phyloP scores from a whole-genome alignment of 2,797 vertebrate genomes.

The Hoplostethus mediterraneus region DNA sequence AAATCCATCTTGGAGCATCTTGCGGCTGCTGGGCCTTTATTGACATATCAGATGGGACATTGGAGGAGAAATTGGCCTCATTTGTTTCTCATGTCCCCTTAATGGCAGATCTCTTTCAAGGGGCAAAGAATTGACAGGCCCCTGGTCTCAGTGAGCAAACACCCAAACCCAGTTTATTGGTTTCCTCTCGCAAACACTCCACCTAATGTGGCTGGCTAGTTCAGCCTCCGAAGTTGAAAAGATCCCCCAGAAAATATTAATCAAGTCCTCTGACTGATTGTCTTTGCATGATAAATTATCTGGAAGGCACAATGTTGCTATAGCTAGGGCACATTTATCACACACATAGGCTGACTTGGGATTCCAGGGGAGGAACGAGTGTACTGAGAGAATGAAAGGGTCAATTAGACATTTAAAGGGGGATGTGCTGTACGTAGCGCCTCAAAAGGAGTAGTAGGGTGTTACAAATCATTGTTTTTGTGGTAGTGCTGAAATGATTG shows the following conservation, averaged over 20 bases:
- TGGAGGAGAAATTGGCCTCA: conserved; percentile 88
- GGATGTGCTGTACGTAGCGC: conserved; percentile 26
- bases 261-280: conserved; percentile 79
- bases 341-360: conserved; percentile 58
- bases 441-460: conserved; percentile 14
- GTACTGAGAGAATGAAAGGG: conserved; percentile 65
- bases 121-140: conserved; percentile 84
- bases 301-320: conserved; percentile 73
- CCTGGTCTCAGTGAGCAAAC: conserved; percentile 82
- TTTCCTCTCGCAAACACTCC: conserved; percentile 77
- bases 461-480: conserved; percentile 5
- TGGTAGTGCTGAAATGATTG: conserved; percentile 8
- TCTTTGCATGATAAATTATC: conserved; percentile 82
- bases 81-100: conserved; percentile 88
- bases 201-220: conserved; percentile 71
- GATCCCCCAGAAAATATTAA: conserved; percentile 83
- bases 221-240: conserved; percentile 80
- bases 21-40: conserved; percentile 83
- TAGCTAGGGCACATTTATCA: conserved; percentile 73
- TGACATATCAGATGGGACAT: conserved; percentile 88
- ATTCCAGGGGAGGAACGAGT: conserved; percentile 64
- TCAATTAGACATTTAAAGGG: conserved; percentile 60
- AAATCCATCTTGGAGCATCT: conserved; percentile 85
- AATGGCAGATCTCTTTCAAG: conserved; percentile 85
- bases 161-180: conserved; percentile 79